Conservation (phyloP, 2,888 invertebrate genomes). For the Strigamia maritima region DNA sequence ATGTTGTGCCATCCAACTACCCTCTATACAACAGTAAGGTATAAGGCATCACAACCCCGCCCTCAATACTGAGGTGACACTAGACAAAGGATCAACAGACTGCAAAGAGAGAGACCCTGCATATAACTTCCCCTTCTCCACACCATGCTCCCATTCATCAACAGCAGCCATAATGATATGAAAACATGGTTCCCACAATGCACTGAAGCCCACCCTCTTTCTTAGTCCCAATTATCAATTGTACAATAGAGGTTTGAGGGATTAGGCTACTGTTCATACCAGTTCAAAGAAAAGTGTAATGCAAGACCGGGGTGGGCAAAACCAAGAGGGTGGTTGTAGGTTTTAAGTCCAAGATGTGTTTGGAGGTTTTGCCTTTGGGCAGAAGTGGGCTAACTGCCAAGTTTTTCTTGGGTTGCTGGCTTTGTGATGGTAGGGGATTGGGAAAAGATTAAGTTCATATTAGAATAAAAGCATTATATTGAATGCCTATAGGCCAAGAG, state of each 20-base stretch:
- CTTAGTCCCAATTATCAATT: not conserved
- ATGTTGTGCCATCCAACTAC: not conserved
- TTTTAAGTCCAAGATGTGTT: not conserved
- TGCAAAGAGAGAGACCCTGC: not conserved
- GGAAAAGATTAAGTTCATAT: not conserved
- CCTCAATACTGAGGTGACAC: not conserved
- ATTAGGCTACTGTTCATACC: not conserved
- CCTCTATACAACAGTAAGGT: not conserved
- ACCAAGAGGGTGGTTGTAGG: not conserved
- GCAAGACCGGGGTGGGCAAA: not conserved
- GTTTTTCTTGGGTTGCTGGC: not conserved
- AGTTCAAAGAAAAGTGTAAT: not conserved
- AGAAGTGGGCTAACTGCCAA: not conserved
- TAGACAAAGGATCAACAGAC: not conserved
- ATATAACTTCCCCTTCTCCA: not conserved
- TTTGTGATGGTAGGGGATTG: not conserved
- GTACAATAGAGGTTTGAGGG: not conserved
- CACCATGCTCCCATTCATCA: not conserved
- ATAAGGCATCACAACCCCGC: not conserved
- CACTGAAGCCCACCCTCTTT: not conserved
- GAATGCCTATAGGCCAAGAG: not conserved
- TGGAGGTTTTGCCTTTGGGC: not conserved
- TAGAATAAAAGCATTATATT: not conserved
- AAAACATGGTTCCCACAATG: constrained; percentile 4
- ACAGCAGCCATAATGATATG: not conserved